Evolutionary conservation across 2,888 invertebrate species (phyloP).

Genomic region (Calliphora vomitoria): DNA sequence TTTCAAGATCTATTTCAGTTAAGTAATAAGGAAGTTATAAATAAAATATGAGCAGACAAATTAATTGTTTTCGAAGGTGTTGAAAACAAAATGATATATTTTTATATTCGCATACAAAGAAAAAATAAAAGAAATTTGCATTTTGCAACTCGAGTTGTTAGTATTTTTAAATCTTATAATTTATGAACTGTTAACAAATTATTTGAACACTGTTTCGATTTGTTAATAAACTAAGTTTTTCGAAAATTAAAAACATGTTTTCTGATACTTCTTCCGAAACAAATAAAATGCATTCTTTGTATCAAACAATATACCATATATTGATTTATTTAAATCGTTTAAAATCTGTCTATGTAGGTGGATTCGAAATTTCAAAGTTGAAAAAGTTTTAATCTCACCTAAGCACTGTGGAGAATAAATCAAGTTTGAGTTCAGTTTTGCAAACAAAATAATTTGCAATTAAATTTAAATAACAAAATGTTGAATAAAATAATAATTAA

Average conservation of each 20-base stretch:
- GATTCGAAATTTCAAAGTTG: neutral
- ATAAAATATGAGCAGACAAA: neutral
- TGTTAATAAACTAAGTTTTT: neutral
- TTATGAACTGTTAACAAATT: conserved; percentile 23
- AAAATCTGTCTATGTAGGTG: neutral
- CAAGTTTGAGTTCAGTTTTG: neutral
- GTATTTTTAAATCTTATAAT: conserved; percentile 17
- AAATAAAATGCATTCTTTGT: neutral
- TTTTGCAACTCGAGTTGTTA: conserved; percentile 1
- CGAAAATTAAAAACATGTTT: neutral
- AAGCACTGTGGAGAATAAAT: neutral
- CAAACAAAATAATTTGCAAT: neutral
- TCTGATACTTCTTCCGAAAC: neutral
- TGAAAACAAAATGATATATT: conserved; percentile 28
- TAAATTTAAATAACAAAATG: conserved; percentile 7
- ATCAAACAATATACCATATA: neutral
- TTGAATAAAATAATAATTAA: conserved; percentile 4
- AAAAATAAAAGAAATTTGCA: conserved; percentile 9
- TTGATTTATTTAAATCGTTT: neutral
- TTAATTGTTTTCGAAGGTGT: conserved; percentile 33
- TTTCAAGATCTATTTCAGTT: too few relatives aligned
- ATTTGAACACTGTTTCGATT: neutral
- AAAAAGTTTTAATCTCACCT: neutral
- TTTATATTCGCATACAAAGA: conserved; percentile 2
- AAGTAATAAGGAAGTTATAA: conserved; percentile 18